Percentiles rank a stretch among this genome's conserved stretches.
phyloP scores from a whole-genome alignment of 2,888 invertebrate genomes.

The Cancer borealis region DNA sequence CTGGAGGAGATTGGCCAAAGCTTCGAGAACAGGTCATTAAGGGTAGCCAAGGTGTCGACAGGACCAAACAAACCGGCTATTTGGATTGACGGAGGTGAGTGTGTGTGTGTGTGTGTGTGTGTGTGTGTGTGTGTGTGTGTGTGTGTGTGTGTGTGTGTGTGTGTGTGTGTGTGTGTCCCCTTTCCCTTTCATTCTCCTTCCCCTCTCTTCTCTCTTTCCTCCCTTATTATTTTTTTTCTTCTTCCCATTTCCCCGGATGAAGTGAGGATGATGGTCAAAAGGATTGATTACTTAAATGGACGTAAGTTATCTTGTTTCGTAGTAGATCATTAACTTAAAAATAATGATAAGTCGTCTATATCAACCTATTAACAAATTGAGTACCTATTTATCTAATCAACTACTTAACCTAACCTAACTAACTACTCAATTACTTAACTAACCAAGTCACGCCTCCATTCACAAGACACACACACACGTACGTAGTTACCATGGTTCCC shows the following conservation, averaged over 20 bases:
- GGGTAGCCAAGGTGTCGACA: slow-evolving; percentile 85
- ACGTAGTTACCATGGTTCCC: neutral
- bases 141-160: slow-evolving; percentile 79
- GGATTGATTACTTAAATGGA: no score
- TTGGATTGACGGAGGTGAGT: slow-evolving; percentile 89
- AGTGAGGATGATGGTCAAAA: neutral
- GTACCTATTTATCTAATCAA: no score
- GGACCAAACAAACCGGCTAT: slow-evolving; percentile 82
- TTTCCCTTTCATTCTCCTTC: no score
- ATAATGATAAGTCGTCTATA: neutral
- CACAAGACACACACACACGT: neutral
- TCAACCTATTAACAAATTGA: neutral
- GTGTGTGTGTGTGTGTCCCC: no score
- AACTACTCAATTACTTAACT: neutral
- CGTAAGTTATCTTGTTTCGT: neutral
- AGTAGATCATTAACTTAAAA: neutral
- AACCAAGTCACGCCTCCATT: neutral
- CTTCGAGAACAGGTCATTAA: slow-evolving; percentile 86
- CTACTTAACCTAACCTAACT: neutral
- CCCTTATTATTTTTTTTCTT: no score
- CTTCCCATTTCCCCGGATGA: no score
- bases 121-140: slow-evolving; percentile 79
- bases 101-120: no score
- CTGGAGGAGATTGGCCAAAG: slow-evolving; percentile 87
- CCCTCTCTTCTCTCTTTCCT: no score